Percentiles rank a stretch among this genome's conserved stretches.
Evolutionary conservation across 2,797 vertebrate genomes (phyloP).

Genomic region (Falco columbarius): DNA sequence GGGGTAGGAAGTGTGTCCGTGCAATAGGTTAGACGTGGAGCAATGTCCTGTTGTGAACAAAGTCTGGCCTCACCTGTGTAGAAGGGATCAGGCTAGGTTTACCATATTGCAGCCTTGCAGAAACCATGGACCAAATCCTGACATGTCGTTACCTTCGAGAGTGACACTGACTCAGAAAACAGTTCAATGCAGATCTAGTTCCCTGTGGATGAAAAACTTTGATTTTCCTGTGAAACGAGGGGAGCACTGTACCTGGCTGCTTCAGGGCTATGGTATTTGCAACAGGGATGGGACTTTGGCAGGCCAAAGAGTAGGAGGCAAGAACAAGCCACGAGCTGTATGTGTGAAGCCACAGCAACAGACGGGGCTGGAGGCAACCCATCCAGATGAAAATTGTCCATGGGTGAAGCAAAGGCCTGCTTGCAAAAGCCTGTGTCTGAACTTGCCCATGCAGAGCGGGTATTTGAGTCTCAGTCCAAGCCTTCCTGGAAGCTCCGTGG

Average conservation of each 20-base stretch:
- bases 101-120: not conserved
- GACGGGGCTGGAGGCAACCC: constrained; percentile 6
- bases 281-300: not conserved
- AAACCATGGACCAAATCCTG: not conserved
- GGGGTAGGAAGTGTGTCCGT: not conserved
- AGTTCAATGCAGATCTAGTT: not conserved
- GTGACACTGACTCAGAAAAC: not conserved
- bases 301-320: not conserved
- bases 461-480: not conserved
- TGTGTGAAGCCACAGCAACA: not conserved
- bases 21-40: not conserved
- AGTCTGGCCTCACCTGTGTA: not conserved
- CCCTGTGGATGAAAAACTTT: not conserved
- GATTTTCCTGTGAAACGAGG: not conserved
- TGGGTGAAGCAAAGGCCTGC: constrained; percentile 11
- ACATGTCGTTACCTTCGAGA: not conserved
- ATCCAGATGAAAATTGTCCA: not conserved
- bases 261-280: not conserved
- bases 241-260: not conserved
- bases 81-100: not conserved
- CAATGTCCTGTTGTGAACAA: not conserved
- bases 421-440: constrained; percentile 32
- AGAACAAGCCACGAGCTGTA: constrained; percentile 26
- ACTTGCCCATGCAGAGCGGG: not conserved
- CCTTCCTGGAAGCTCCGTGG: not conserved